A percentile compares a stretch with the other conserved stretches of the same genome.
phyloP scores from a whole-genome alignment of 2,113 vertebrate genomes.

The Oryzias curvinotus region DNA sequence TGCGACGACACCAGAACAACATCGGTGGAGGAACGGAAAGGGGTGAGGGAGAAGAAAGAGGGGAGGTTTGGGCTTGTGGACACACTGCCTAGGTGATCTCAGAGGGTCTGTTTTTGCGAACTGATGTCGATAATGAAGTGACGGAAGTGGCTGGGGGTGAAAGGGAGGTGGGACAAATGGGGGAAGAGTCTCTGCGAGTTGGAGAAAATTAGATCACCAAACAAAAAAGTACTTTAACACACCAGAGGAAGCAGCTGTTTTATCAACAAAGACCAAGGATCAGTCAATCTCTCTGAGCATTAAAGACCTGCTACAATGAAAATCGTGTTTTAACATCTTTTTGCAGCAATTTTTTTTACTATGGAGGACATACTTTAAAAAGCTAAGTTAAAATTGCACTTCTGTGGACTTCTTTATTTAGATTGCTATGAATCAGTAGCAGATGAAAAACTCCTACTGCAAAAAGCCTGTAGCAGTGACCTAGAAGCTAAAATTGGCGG shows the following conservation, averaged over 20 bases:
- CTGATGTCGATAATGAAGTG: slow-evolving; percentile 67
- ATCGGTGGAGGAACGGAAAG: slow-evolving; percentile 26
- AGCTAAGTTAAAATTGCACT: no score
- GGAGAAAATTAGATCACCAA: slow-evolving; percentile 60
- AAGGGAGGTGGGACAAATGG: slow-evolving; percentile 15
- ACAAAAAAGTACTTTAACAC: slow-evolving; percentile 56
- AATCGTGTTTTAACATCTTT: no score
- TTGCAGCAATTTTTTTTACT: no score
- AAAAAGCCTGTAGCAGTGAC: no score
- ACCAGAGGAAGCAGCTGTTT: slow-evolving; percentile 34
- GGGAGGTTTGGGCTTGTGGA: slow-evolving; percentile 68
- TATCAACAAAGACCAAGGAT: slow-evolving; percentile 62
- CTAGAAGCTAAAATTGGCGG: no score
- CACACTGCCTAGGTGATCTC: slow-evolving; percentile 55
- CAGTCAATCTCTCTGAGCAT: slow-evolving; percentile 33
- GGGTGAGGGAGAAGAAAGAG: slow-evolving; percentile 31
- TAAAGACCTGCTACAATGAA: neutral
- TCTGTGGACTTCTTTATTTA: no score
- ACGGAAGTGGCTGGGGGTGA: slow-evolving; percentile 23
- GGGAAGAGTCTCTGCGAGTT: slow-evolving; percentile 29
- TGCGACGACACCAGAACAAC: slow-evolving; percentile 51
- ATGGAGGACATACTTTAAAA: no score
- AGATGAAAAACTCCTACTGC: no score
- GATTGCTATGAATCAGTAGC: no score
- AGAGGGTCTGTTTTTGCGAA: slow-evolving; percentile 61